Evolutionary conservation across 2,888 invertebrate species (phyloP).

Genomic region (Pherbina coryleti): DNA sequence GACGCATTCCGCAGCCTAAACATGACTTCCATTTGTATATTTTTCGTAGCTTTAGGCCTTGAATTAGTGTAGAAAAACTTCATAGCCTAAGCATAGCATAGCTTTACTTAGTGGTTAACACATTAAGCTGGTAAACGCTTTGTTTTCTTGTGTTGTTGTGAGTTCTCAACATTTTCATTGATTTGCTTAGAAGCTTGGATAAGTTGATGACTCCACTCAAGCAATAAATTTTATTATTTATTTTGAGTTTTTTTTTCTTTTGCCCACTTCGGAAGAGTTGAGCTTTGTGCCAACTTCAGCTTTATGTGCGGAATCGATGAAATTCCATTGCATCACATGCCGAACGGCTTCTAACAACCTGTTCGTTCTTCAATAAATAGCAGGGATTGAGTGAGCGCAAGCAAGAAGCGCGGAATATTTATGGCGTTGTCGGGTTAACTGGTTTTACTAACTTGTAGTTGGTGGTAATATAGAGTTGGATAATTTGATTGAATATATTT

Average conservation of each 20-base stretch:
- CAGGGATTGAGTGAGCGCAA: no score
- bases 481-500: background rate
- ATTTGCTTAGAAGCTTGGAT: background rate
- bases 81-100: background rate
- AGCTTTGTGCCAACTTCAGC: background rate
- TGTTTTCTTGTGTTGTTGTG: background rate
- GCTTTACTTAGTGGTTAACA: background rate
- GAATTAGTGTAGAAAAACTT: background rate
- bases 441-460: background rate
- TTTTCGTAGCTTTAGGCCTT: background rate
- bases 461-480: background rate
- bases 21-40: background rate
- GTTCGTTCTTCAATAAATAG: background rate
- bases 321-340: background rate
- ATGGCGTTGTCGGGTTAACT: background rate
- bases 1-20: constrained; percentile 1
- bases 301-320: background rate
- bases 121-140: background rate
- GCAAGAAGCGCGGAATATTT: background rate
- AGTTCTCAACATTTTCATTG: background rate
- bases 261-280: background rate
- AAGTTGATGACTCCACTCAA: background rate
- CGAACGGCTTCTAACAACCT: background rate
- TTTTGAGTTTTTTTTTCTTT: background rate
- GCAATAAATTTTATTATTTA: background rate